Conservation (phyloP, 2,888 invertebrate genomes). For the Phyto melanocephala region DNA sequence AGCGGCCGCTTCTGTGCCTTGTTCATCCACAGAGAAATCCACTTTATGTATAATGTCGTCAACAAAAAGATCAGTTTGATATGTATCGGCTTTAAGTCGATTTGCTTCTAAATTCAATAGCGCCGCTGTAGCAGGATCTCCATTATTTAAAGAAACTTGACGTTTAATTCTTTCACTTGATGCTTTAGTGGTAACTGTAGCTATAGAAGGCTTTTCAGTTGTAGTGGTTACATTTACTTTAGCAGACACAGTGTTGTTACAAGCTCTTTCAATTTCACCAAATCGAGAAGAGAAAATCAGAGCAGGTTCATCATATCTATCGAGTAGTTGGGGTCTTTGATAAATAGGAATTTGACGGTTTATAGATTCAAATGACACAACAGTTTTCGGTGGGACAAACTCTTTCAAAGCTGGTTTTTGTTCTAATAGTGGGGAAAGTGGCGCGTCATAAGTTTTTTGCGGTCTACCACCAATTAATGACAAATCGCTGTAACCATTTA, state of each 20-base stretch:
- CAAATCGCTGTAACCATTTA: constrained; percentile 82
- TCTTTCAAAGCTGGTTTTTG: not conserved
- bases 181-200: not conserved
- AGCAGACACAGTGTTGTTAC: not conserved
- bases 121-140: constrained; percentile 12
- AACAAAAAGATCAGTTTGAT: constrained; percentile 80
- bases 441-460: not conserved
- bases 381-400: not conserved
- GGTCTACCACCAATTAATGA: constrained; percentile 81
- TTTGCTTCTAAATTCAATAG: constrained; percentile 81
- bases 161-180: constrained; percentile 29
- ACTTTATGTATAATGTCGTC: constrained; percentile 83
- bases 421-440: not conserved
- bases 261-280: constrained; percentile 15
- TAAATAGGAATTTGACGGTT: constrained; percentile 14
- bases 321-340: constrained; percentile 2
- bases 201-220: not conserved
- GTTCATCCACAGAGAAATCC: constrained; percentile 82
- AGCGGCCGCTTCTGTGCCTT: constrained; percentile 84
- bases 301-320: constrained; percentile 64
- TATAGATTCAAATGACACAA: constrained; percentile 20
- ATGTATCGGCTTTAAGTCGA: constrained; percentile 74
- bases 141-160: constrained; percentile 78
- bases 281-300: constrained; percentile 64
- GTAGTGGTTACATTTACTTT: not conserved